These are phyloP conservation scores for Drosophila sp. DNA, from an alignment of 1,140 invertebrate genomes.

Conservation along the genomic window DNA sequence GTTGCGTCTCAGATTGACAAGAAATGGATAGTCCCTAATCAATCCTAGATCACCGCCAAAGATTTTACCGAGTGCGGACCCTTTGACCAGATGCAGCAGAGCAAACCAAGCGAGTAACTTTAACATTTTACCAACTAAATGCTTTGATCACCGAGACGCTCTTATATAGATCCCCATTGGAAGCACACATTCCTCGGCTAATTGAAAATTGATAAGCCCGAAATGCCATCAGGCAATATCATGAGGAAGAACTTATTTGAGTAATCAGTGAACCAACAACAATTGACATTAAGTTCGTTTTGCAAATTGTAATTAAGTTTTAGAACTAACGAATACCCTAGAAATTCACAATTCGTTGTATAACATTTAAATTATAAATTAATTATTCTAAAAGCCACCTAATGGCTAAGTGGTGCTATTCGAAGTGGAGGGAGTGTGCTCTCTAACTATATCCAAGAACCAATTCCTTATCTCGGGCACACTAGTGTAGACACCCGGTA, in stretches of 20 bases:
- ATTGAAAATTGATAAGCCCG: constrained; percentile 53
- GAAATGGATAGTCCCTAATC: constrained; percentile 43
- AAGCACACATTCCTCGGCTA: constrained; percentile 53
- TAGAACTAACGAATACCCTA: not conserved
- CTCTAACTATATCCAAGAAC: constrained; percentile 32
- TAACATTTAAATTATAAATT: constrained; percentile 2
- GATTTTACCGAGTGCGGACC: constrained; percentile 35
- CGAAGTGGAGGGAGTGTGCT: constrained; percentile 29
- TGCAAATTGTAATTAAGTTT: too few species aligned
- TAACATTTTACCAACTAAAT: constrained; percentile 21
- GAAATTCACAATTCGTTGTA: not conserved
- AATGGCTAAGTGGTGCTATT: not conserved
- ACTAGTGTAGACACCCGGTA: constrained; percentile 65
- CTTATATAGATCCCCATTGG: constrained; percentile 10
- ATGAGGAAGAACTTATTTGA: not conserved
- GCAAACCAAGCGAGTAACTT: constrained; percentile 6
- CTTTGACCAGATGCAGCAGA: not conserved
- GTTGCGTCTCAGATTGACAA: constrained; percentile 55
- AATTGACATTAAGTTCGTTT: too few species aligned
- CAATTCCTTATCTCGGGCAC: constrained; percentile 52
- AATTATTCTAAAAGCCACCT: not conserved
- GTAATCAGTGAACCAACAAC: too few species aligned
- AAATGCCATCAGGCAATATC: not conserved
- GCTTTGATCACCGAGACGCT: not conserved
- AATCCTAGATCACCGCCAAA: constrained; percentile 25